A percentile compares a stretch with the other conserved stretches of the same genome.
phyloP scores from a whole-genome alignment of 2,888 invertebrate species.

The Trissoscelio sp. region DNA sequence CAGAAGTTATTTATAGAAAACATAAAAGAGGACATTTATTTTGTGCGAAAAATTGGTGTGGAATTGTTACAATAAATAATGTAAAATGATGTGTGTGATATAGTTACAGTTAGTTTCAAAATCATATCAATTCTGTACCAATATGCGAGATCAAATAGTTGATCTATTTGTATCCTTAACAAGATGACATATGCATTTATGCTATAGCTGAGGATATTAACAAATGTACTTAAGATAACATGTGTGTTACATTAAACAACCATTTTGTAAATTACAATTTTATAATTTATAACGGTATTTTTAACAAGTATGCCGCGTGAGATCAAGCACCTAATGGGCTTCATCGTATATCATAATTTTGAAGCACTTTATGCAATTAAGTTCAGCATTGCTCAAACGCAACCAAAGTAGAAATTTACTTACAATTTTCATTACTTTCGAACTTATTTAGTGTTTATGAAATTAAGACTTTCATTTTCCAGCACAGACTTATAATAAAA shows the following conservation, averaged over 20 bases:
- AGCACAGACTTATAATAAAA: too few species aligned
- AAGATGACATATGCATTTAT: constrained; percentile 40
- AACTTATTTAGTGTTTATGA: too few species aligned
- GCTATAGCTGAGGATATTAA: constrained; percentile 34
- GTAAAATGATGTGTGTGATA: too few species aligned
- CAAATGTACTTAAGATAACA: constrained; percentile 41
- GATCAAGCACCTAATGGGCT: constrained; percentile 36
- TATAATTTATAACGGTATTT: too few species aligned
- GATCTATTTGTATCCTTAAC: constrained; percentile 46
- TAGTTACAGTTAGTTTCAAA: constrained; percentile 21
- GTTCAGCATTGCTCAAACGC: too few species aligned
- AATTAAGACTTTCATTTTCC: too few species aligned
- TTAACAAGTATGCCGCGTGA: constrained; percentile 36
- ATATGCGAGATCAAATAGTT: constrained; percentile 32
- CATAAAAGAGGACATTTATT: too few species aligned
- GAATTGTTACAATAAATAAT: too few species aligned
- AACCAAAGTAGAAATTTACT: too few species aligned
- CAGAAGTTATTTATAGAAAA: too few species aligned
- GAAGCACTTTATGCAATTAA: constrained; percentile 21
- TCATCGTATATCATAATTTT: constrained; percentile 37
- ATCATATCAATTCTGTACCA: constrained; percentile 25
- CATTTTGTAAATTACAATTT: constrained; percentile 36
- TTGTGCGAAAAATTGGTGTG: too few species aligned
- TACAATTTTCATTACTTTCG: too few species aligned
- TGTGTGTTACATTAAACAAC: constrained; percentile 30